Evolutionary conservation across 2,113 vertebrate genomes (phyloP).

Genomic region (Lynx canadensis): DNA sequence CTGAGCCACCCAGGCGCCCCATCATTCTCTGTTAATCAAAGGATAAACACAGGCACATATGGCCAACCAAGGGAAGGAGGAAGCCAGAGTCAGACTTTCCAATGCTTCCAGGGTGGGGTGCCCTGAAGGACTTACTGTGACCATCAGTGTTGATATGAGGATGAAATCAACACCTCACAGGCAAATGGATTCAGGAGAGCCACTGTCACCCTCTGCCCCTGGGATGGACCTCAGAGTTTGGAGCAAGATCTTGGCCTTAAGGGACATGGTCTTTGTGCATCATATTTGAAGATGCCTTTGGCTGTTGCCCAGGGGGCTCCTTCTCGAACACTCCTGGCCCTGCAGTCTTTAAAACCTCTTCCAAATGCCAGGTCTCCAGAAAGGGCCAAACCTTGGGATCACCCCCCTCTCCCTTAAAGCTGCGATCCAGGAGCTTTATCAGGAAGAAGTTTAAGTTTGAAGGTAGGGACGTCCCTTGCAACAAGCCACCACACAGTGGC

Average conservation of each 20-base stretch:
- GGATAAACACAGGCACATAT: fast-evolving
- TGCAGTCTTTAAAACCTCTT: not conserved
- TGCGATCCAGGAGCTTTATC: not conserved
- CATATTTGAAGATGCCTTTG: not conserved
- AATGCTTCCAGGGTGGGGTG: not conserved
- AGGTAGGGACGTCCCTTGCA: not conserved
- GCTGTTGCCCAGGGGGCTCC: not conserved
- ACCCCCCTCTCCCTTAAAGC: not conserved
- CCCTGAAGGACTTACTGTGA: not conserved
- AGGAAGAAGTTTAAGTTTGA: not conserved
- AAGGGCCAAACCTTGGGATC: not conserved
- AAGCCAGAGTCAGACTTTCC: not conserved
- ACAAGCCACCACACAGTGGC: not conserved
- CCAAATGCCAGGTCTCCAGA: not conserved
- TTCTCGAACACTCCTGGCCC: not conserved
- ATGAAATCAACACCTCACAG: not conserved
- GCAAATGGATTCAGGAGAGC: not conserved
- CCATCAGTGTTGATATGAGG: not conserved
- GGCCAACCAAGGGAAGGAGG: not conserved
- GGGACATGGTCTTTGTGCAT: fast-evolving
- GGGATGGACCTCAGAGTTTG: not conserved
- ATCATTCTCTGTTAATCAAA: not conserved
- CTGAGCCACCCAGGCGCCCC: too few relatives aligned
- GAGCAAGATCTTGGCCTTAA: not conserved
- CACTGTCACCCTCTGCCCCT: not conserved